A percentile compares a stretch with the other conserved stretches of the same genome.
Evolutionary conservation across 2,888 invertebrate genomes (phyloP).

Genomic region (Ectemnius lituratus): DNA sequence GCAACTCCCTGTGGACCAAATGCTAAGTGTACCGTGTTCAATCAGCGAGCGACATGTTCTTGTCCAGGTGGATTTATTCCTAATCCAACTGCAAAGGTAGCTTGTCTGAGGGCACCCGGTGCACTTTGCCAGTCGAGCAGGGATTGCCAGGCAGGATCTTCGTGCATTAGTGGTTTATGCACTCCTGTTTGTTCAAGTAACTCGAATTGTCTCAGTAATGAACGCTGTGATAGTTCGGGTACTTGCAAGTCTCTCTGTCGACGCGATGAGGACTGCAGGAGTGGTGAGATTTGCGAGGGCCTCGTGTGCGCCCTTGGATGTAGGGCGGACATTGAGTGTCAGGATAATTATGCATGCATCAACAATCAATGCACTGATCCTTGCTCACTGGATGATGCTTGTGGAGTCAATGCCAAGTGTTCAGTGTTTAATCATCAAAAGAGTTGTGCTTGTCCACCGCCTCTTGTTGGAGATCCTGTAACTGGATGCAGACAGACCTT

Average conservation of each 20-base stretch:
- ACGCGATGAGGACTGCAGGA: conserved; percentile 91
- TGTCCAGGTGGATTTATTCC: conserved; percentile 90
- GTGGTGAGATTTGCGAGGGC: conserved; percentile 91
- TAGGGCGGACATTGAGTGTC: conserved; percentile 88
- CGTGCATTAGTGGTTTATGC: conserved; percentile 87
- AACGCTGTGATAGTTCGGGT: conserved; percentile 86
- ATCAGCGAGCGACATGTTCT: conserved; percentile 89
- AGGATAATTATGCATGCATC: conserved; percentile 85
- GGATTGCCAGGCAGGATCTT: conserved; percentile 85
- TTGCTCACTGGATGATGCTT: conserved; percentile 87
- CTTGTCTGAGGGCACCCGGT: conserved; percentile 90
- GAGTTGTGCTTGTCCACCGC: conserved; percentile 85
- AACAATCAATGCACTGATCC: conserved; percentile 89
- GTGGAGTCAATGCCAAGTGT: conserved; percentile 91
- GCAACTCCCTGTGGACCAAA: conserved; percentile 92
- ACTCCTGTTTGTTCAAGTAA: conserved; percentile 88
- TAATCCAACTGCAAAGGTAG: conserved; percentile 92
- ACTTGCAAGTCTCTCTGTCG: conserved; percentile 91
- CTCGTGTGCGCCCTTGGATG: conserved; percentile 90
- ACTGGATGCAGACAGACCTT: conserved; percentile 86
- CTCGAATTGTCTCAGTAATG: conserved; percentile 89
- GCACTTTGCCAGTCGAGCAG: conserved; percentile 87
- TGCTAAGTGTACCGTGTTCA: conserved; percentile 88
- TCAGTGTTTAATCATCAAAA: conserved; percentile 85
- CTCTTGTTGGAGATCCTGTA: conserved; percentile 87